Evolutionary conservation across 2,797 vertebrate species (phyloP).

Genomic region (Pterois miles): DNA sequence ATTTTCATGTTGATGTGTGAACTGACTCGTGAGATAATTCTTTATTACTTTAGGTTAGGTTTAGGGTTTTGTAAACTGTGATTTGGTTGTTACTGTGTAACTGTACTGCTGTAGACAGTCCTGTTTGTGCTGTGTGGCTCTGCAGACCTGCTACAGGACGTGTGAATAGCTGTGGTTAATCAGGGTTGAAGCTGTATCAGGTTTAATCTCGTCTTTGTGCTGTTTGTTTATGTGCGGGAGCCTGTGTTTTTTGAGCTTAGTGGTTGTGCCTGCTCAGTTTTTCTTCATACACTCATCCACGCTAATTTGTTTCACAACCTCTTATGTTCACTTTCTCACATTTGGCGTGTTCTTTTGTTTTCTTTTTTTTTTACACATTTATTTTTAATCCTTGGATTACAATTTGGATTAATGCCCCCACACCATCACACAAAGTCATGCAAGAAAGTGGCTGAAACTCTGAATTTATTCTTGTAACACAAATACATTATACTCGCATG

Average conservation of each 20-base stretch:
- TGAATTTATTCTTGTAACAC: slow-evolving; percentile 24
- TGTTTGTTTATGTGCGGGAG: slow-evolving; percentile 50
- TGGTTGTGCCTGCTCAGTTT: slow-evolving; percentile 52
- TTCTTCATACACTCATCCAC: slow-evolving; percentile 65
- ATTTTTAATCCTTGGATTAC: slow-evolving; percentile 22
- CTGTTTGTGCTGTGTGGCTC: slow-evolving; percentile 36
- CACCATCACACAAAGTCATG: slow-evolving; percentile 8
- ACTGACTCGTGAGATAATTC: background rate
- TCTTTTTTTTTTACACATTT: slow-evolving; percentile 11
- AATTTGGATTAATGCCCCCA: slow-evolving; percentile 24
- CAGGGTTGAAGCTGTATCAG: slow-evolving; percentile 70
- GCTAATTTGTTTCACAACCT: slow-evolving; percentile 61
- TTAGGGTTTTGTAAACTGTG: background rate
- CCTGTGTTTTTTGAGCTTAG: slow-evolving; percentile 44
- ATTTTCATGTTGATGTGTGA: background rate
- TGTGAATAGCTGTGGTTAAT: slow-evolving; percentile 67
- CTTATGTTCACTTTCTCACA: slow-evolving; percentile 55
- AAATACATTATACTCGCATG: slow-evolving; percentile 28
- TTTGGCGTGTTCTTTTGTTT: slow-evolving; percentile 25
- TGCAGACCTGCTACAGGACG: slow-evolving; percentile 28
- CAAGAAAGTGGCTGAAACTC: slow-evolving; percentile 19
- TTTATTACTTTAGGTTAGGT: slow-evolving; percentile 3
- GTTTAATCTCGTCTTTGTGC: slow-evolving; percentile 67
- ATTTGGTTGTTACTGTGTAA: slow-evolving; percentile 16
- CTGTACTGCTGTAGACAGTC: slow-evolving; percentile 3